A percentile compares a stretch with the other conserved stretches of the same genome.
phyloP scores from a whole-genome alignment of 2,797 vertebrate genomes.

The Tachyglossus aculeatus region DNA sequence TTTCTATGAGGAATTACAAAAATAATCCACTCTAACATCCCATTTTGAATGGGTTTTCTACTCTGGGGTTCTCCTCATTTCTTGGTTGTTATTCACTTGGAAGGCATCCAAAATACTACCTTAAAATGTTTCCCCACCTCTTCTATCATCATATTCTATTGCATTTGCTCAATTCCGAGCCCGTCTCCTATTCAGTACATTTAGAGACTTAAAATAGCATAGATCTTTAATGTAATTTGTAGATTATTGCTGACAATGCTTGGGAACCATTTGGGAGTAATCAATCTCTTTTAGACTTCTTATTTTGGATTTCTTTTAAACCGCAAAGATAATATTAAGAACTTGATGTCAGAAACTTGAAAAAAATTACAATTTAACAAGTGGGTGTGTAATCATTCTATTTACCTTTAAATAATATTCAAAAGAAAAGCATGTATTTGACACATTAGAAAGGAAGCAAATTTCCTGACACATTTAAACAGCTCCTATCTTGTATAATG shows the following conservation, averaged over 20 bases:
- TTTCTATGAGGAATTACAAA: too few species aligned
- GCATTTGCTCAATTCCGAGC: conserved; percentile 60
- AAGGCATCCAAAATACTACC: conserved; percentile 40
- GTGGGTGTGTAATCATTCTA: conserved; percentile 24
- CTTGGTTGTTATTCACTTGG: conserved; percentile 51
- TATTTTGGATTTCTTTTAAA: conserved; percentile 45
- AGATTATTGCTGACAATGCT: conserved; percentile 52
- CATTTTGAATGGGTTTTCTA: conserved; percentile 26
- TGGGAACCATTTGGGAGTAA: conserved; percentile 47
- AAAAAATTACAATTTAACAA: conserved; percentile 40
- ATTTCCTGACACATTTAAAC: conserved; percentile 24
- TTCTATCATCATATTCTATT: conserved; percentile 59
- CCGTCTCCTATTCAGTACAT: conserved; percentile 62
- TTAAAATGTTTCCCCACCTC: conserved; percentile 59
- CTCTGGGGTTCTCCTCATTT: conserved; percentile 35
- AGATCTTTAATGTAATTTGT: conserved; percentile 20
- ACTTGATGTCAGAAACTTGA: conserved; percentile 14
- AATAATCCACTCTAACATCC: too few species aligned
- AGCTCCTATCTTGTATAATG: conserved; percentile 2
- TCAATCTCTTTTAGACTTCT: conserved; percentile 1
- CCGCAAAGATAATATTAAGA: conserved; percentile 8
- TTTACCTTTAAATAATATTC: conserved; percentile 11
- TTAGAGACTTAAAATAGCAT: conserved; percentile 51
- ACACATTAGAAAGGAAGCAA: background rate
- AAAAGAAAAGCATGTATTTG: conserved; percentile 13